phyloP scores from a whole-genome alignment of 23 tunicate species.

The Corella eumyota region DNA sequence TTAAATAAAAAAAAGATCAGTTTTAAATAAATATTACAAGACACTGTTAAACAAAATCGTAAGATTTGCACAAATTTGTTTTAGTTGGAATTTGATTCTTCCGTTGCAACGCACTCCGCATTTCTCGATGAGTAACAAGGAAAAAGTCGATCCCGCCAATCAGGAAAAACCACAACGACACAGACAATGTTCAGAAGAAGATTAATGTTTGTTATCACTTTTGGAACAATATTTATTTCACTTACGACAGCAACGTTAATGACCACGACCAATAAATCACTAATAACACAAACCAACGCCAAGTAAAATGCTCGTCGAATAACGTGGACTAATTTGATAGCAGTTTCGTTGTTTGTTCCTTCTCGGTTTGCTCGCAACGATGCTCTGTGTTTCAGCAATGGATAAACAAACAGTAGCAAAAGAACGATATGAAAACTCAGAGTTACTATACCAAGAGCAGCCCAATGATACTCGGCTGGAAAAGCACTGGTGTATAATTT shows the following conservation, averaged over 20 bases:
- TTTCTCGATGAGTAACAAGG: background rate
- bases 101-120: no score
- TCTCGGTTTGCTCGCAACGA: background rate
- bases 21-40: no score
- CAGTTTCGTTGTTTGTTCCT: background rate
- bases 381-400: slow-evolving; percentile 8
- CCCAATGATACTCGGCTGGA: slow-evolving; percentile 11
- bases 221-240: slow-evolving; percentile 7
- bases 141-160: slow-evolving; percentile 7
- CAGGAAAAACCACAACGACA: slow-evolving; percentile 4
- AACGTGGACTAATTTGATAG: background rate
- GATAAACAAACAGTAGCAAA: slow-evolving; percentile 4
- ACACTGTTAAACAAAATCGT: no score
- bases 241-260: slow-evolving; percentile 13
- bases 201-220: slow-evolving; percentile 5
- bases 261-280: slow-evolving; percentile 12
- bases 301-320: slow-evolving; percentile 13
- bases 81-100: no score
- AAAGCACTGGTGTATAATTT: slow-evolving; percentile 10
- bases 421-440: slow-evolving; percentile 8
- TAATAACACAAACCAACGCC: slow-evolving; percentile 14
- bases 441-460: slow-evolving; percentile 6
- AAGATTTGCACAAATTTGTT: no score
- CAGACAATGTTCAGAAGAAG: slow-evolving; percentile 1
- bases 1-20: no score